phyloP scores from a whole-genome alignment of 92 coral and sea anemone genomes.

The Galaxea fascicularis region DNA sequence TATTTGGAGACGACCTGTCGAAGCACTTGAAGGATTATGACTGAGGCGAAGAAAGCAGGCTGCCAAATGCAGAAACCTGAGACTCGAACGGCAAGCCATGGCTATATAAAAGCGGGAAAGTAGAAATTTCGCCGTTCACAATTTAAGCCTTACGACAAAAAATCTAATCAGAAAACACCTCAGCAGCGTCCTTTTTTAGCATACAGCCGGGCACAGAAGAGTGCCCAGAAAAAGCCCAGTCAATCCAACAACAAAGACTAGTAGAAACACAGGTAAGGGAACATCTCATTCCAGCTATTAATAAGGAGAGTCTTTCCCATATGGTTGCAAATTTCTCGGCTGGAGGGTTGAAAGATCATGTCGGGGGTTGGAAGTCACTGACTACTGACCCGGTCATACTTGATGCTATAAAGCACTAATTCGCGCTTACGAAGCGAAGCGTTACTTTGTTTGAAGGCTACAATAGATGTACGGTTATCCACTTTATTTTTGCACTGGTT shows the following conservation, averaged over 20 bases:
- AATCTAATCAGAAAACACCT: conserved; percentile 4
- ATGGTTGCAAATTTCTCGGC: conserved; percentile 15
- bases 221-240: conserved; percentile 18
- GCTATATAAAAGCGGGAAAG: neutral
- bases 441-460: too few species aligned
- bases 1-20: conserved; percentile 51
- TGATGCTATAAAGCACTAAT: conserved; percentile 64
- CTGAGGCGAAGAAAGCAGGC: conserved; percentile 36
- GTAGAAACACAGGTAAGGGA: conserved; percentile 25
- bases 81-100: neutral
- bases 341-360: conserved; percentile 28
- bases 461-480: too few species aligned
- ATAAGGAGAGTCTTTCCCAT: neutral
- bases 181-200: conserved; percentile 44
- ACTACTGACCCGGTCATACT: conserved; percentile 60
- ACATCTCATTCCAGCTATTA: neutral
- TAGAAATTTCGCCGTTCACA: neutral
- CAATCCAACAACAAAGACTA: conserved; percentile 11
- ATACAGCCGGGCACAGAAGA: conserved; percentile 40
- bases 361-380: conserved; percentile 33
- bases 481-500: too few species aligned
- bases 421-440: too few species aligned
- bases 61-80: conserved; percentile 30
- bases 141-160: conserved; percentile 7
- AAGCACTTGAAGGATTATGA: conserved; percentile 43